Evolutionary conservation across 2,113 vertebrate species (phyloP).

Genomic region (Odobenus rosmarus): DNA sequence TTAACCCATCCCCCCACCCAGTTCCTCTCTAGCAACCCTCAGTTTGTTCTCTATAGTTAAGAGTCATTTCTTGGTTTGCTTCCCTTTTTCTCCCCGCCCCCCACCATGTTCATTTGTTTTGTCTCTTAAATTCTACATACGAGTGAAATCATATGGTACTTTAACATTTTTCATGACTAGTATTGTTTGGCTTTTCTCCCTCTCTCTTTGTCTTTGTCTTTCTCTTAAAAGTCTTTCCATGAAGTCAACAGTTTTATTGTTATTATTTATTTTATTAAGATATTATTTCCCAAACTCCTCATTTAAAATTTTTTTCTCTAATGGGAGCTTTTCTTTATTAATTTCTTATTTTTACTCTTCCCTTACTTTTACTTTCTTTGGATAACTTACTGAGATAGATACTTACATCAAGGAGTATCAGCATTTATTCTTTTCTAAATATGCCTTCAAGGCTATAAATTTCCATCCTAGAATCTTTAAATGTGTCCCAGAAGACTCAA

Average conservation of each 20-base stretch:
- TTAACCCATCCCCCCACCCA: background rate
- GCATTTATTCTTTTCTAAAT: conserved; percentile 39
- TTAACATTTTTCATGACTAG: background rate
- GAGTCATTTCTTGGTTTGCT: background rate
- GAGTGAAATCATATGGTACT: background rate
- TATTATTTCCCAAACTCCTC: background rate
- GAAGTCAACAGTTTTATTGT: background rate
- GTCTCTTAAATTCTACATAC: background rate
- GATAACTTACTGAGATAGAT: background rate
- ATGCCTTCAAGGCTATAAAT: background rate
- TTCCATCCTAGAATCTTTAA: background rate
- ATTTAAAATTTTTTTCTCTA: background rate
- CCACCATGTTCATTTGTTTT: background rate
- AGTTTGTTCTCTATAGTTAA: background rate
- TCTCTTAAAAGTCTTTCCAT: background rate
- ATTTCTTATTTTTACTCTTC: background rate
- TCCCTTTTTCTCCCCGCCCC: background rate
- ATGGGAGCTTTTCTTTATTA: background rate
- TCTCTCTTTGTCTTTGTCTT: background rate
- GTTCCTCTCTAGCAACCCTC: background rate
- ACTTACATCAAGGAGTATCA: background rate
- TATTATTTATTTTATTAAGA: background rate
- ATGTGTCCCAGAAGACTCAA: background rate
- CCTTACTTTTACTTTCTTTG: background rate
- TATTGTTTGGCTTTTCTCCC: background rate